phyloP scores from a whole-genome alignment of 2,797 vertebrate species.

The Gobio occitaniae region DNA sequence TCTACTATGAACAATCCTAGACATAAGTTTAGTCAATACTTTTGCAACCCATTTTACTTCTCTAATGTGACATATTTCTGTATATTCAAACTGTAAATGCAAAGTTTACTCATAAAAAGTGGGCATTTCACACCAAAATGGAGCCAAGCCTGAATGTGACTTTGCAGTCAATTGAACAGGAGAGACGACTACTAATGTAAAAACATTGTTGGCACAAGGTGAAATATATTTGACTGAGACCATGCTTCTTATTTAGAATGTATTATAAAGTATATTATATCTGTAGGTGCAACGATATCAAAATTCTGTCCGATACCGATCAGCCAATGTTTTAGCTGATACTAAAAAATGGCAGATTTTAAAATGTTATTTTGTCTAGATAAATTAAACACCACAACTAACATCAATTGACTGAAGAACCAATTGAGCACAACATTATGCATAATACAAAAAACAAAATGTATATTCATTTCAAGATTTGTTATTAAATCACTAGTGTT shows the following conservation, averaged over 20 bases:
- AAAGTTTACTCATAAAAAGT: no score
- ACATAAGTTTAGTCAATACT: neutral
- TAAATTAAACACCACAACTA: neutral
- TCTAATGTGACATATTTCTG: neutral
- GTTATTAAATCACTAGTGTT: neutral
- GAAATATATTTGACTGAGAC: neutral
- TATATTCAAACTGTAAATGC: neutral
- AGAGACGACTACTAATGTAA: neutral
- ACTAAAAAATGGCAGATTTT: neutral
- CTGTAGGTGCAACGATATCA: neutral
- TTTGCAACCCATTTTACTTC: neutral
- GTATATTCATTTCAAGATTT: neutral
- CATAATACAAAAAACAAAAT: neutral
- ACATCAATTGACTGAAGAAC: neutral
- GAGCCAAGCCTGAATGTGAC: neutral
- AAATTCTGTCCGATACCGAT: neutral
- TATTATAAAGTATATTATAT: neutral
- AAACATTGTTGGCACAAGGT: neutral
- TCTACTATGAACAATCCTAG: neutral
- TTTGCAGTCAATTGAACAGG: neutral
- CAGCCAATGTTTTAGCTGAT: neutral
- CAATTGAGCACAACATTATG: neutral
- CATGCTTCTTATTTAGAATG: no score
- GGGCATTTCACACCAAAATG: neutral
- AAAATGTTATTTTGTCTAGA: neutral